A percentile compares a stretch with the other conserved stretches of the same genome.
phyloP scores from a whole-genome alignment of 2,888 invertebrate species.

The Escarpia spicata region DNA sequence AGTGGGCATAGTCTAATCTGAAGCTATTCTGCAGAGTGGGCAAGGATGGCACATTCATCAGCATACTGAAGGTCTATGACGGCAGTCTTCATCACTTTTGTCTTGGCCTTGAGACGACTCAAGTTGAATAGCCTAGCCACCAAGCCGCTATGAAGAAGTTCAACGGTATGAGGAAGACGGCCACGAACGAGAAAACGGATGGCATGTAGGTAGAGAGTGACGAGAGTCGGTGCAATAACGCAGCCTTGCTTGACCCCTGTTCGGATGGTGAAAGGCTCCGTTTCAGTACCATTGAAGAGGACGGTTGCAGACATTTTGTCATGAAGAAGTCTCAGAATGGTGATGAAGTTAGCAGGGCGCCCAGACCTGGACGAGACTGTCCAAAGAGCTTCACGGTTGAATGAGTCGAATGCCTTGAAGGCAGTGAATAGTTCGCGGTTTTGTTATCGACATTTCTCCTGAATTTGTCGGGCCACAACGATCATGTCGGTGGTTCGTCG shows the following conservation, averaged over 20 bases:
- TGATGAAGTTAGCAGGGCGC: background rate
- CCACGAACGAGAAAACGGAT: too few species aligned
- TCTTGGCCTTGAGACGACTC: background rate
- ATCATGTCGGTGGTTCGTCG: background rate
- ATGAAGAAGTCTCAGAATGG: background rate
- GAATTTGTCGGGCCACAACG: background rate
- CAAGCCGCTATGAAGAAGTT: too few species aligned
- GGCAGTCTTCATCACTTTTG: background rate
- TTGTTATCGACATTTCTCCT: background rate
- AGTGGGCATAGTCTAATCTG: background rate
- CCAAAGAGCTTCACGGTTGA: background rate
- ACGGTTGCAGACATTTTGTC: background rate
- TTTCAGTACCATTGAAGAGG: too few species aligned
- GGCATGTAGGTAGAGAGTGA: background rate
- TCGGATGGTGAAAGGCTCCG: background rate
- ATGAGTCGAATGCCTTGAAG: background rate
- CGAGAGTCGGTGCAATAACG: too few species aligned
- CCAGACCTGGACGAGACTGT: background rate
- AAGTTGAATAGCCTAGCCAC: background rate
- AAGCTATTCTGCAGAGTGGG: background rate
- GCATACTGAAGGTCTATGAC: too few species aligned
- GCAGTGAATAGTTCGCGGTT: background rate
- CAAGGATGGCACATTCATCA: background rate
- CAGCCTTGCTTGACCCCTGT: too few species aligned
- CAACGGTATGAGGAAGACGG: too few species aligned